Conservation (phyloP, 2,888 invertebrate genomes). For the Craniophora ligustri region DNA sequence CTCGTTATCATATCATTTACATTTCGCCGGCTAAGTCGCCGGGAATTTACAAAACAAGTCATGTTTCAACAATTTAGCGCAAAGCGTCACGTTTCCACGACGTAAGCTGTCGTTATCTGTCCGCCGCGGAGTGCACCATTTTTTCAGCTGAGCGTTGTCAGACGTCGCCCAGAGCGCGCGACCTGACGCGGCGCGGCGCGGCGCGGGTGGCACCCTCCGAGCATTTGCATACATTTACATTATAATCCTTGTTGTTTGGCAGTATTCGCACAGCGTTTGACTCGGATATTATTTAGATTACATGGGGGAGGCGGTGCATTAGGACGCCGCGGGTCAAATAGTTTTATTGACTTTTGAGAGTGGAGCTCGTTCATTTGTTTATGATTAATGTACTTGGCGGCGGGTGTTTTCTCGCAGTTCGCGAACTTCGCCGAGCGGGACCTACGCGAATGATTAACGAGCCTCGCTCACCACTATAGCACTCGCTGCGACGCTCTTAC, state of each 20-base stretch:
- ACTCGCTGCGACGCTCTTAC: neutral
- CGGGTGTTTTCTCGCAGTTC: constrained; percentile 17
- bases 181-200: constrained; percentile 2
- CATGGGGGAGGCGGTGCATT: constrained; percentile 41
- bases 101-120: constrained; percentile 78
- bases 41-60: constrained; percentile 70
- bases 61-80: constrained; percentile 75
- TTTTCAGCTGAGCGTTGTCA: constrained; percentile 27
- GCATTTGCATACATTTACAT: constrained; percentile 84
- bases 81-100: constrained; percentile 74
- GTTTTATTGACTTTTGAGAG: constrained; percentile 60
- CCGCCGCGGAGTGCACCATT: constrained; percentile 54
- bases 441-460: constrained; percentile 28
- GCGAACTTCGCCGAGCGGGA: constrained; percentile 7
- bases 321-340: constrained; percentile 52
- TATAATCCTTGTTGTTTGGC: constrained; percentile 75
- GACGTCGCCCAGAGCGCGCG: constrained; percentile 4
- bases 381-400: constrained; percentile 45
- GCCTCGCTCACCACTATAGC: neutral
- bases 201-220: constrained; percentile 53
- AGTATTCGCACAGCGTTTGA: constrained; percentile 56
- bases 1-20: constrained; percentile 67
- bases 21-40: constrained; percentile 54
- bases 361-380: constrained; percentile 39
- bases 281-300: constrained; percentile 64